phyloP scores from a whole-genome alignment of 2,113 vertebrate species.

The Ochotona princeps region DNA sequence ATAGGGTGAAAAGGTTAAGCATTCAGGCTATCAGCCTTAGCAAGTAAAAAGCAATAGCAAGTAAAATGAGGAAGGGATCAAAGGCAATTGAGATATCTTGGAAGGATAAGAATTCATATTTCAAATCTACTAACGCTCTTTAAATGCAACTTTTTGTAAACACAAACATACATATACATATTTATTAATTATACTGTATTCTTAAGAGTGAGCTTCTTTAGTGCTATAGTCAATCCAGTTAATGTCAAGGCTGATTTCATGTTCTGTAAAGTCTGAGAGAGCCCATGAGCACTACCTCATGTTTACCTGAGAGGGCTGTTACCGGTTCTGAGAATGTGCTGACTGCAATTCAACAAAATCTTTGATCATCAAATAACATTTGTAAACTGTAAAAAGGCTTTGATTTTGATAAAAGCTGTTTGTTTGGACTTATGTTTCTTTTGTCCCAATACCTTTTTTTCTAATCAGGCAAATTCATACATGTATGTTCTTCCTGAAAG shows the following conservation, averaged over 20 bases:
- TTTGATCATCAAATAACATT: background rate
- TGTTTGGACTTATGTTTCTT: background rate
- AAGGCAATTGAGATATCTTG: background rate
- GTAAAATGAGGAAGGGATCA: background rate
- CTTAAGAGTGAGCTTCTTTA: background rate
- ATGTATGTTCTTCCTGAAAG: background rate
- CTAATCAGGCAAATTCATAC: background rate
- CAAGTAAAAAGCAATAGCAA: background rate
- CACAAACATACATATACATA: no score
- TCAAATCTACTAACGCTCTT: background rate
- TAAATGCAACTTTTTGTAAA: background rate
- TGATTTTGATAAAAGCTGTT: conserved; percentile 1
- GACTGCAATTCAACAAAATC: background rate
- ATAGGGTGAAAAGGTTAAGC: background rate
- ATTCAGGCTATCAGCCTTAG: background rate
- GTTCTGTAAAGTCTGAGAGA: background rate
- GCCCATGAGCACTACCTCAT: background rate
- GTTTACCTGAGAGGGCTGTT: background rate
- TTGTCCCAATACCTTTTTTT: background rate
- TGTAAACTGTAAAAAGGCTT: background rate
- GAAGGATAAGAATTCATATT: background rate
- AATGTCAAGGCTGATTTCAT: background rate
- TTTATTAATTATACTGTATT: background rate
- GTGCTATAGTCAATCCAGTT: background rate
- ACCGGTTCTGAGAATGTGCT: background rate